Percentiles rank a stretch among this genome's conserved stretches.
Evolutionary conservation across 2,797 vertebrate species (phyloP).

Genomic region (Pelochelys cantorii): DNA sequence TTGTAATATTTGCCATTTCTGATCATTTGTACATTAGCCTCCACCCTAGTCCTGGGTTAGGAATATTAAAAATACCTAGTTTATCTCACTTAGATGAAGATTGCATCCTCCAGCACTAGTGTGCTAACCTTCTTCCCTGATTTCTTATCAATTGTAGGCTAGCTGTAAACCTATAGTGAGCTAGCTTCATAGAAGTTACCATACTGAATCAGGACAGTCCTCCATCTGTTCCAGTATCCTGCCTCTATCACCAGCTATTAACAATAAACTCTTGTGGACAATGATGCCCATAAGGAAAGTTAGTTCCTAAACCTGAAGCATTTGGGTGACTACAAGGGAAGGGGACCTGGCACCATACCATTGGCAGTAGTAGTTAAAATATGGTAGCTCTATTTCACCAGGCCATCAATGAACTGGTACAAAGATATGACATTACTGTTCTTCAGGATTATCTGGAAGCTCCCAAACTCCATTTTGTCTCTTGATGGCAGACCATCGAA

Average conservation of each 20-base stretch:
- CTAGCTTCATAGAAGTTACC: background rate
- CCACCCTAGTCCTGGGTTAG: background rate
- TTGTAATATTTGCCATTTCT: background rate
- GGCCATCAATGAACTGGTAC: background rate
- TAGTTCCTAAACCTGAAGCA: background rate
- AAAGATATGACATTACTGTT: background rate
- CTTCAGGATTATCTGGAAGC: background rate
- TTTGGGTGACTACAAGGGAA: background rate
- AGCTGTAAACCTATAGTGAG: background rate
- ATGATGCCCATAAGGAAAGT: background rate
- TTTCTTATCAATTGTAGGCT: background rate
- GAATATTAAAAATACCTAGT: fast-evolving
- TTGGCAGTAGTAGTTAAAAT: background rate
- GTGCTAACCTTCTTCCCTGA: background rate
- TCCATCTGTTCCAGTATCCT: background rate
- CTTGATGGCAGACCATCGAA: conserved; percentile 4
- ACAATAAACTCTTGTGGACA: fast-evolving
- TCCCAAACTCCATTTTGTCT: background rate
- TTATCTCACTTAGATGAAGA: background rate
- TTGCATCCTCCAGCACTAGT: background rate
- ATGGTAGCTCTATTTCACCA: background rate
- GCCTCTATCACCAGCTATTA: background rate
- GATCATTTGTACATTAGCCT: background rate
- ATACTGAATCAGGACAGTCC: background rate
- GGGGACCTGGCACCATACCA: background rate